These are phyloP conservation scores for Drosophila lacertosa DNA, from an alignment of 1,140 invertebrate species.

Conservation along the genomic window DNA sequence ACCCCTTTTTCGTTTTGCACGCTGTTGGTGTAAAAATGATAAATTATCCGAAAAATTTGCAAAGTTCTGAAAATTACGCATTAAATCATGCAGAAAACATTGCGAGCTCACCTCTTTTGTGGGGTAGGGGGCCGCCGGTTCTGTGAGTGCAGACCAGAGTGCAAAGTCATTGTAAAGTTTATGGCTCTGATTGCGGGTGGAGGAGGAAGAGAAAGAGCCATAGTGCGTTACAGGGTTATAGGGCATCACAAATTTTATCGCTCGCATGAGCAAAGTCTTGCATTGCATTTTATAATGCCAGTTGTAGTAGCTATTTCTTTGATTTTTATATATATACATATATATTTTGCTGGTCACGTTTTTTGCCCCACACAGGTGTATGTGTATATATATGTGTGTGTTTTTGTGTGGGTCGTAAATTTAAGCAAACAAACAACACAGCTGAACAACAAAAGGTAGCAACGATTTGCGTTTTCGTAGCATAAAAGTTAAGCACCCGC, in stretches of 20 bases:
- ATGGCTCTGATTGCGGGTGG: constrained; percentile 58
- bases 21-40: constrained; percentile 61
- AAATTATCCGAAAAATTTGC: constrained; percentile 76
- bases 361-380: constrained; percentile 27
- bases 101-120: constrained; percentile 21
- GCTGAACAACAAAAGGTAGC: constrained; percentile 62
- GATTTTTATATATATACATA: constrained; percentile 15
- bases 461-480: constrained; percentile 55
- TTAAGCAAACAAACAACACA: constrained; percentile 58
- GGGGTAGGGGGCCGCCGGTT: constrained; percentile 1
- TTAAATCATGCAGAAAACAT: constrained; percentile 74
- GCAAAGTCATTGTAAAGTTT: constrained; percentile 76
- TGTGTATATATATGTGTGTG: constrained; percentile 7
- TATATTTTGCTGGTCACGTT: constrained; percentile 64
- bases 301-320: constrained; percentile 21
- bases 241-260: constrained; percentile 59
- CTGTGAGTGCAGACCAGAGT: constrained; percentile 11
- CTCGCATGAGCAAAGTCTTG: constrained; percentile 70
- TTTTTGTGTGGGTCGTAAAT: constrained; percentile 57
- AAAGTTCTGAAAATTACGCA: constrained; percentile 79
- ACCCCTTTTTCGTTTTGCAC: background rate
- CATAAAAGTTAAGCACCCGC: constrained; percentile 55
- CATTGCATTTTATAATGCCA: constrained; percentile 67
- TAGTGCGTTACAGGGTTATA: constrained; percentile 31
- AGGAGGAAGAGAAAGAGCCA: background rate